These are phyloP conservation scores for Pantherophis alleghaniensis DNA, from an alignment of 2,797 vertebrate genomes.

Conservation along the genomic window DNA sequence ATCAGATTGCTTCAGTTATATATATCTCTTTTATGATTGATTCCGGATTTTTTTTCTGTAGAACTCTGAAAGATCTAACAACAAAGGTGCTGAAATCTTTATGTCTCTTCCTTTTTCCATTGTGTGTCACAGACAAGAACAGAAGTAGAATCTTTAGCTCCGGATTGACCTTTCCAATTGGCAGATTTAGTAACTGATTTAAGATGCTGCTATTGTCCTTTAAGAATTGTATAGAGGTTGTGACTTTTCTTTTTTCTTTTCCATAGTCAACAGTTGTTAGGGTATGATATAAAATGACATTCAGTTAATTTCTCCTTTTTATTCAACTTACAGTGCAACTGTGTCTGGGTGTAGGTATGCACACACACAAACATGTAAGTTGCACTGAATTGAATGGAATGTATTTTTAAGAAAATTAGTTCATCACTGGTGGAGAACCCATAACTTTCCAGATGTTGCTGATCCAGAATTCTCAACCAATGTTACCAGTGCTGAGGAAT, in stretches of 20 bases:
- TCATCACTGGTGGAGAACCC: not conserved
- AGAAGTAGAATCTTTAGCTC: not conserved
- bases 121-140: not conserved
- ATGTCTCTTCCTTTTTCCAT: not conserved
- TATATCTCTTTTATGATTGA: not conserved
- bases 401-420: not conserved
- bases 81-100: not conserved
- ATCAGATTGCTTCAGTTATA: not conserved
- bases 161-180: not conserved
- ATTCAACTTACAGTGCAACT: not conserved
- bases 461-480: not conserved
- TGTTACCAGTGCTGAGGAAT: not conserved
- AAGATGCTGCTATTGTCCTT: not conserved
- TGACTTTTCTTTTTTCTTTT: not conserved
- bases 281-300: not conserved
- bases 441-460: not conserved
- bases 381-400: not conserved
- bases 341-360: not conserved
- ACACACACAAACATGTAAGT: not conserved
- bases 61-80: not conserved
- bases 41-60: not conserved
- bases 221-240: not conserved
- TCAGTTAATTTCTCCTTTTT: not conserved
- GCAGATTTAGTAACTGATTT: not conserved
- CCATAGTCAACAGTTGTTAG: not conserved